Percentiles rank a stretch among this genome's conserved stretches.
Evolutionary conservation across 2,113 vertebrate genomes (phyloP).

Genomic region (Oostethus manadensis): DNA sequence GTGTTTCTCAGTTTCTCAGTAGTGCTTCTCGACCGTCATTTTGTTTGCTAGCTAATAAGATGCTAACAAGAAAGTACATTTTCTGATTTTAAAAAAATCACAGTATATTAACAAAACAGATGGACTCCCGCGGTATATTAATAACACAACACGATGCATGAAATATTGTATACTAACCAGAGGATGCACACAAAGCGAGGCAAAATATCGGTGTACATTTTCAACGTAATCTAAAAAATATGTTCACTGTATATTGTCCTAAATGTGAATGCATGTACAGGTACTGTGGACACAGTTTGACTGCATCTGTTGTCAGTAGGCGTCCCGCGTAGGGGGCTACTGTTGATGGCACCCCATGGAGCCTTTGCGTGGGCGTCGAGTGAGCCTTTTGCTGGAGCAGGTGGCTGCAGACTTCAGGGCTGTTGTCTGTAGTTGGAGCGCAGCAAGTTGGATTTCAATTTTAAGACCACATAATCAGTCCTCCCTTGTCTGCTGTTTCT

Average conservation of each 20-base stretch:
- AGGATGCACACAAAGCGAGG: too few species aligned
- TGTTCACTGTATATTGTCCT: background rate
- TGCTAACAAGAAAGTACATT: too few species aligned
- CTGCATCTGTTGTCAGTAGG: conserved; percentile 16
- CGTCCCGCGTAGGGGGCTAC: conserved; percentile 14
- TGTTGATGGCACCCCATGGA: conserved; percentile 21
- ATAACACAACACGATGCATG: too few species aligned
- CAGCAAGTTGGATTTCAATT: background rate
- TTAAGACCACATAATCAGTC: background rate
- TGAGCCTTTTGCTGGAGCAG: conserved; percentile 29
- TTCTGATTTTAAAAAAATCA: too few species aligned
- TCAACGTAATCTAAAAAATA: too few species aligned
- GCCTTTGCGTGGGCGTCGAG: conserved; percentile 11
- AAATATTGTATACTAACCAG: too few species aligned
- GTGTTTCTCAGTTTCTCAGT: too few species aligned
- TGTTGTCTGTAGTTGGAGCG: conserved; percentile 11
- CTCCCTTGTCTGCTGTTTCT: background rate
- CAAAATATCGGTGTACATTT: too few species aligned
- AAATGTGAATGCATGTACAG: background rate
- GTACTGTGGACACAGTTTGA: conserved; percentile 1
- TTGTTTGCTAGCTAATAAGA: too few species aligned
- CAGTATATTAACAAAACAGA: too few species aligned
- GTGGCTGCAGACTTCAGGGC: conserved; percentile 23
- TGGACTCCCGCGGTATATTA: too few species aligned
- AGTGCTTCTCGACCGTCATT: too few species aligned